Percentiles rank a stretch among this genome's conserved stretches.
phyloP scores from a whole-genome alignment of 2,797 vertebrate species.

The Silurus lanzhouensis region DNA sequence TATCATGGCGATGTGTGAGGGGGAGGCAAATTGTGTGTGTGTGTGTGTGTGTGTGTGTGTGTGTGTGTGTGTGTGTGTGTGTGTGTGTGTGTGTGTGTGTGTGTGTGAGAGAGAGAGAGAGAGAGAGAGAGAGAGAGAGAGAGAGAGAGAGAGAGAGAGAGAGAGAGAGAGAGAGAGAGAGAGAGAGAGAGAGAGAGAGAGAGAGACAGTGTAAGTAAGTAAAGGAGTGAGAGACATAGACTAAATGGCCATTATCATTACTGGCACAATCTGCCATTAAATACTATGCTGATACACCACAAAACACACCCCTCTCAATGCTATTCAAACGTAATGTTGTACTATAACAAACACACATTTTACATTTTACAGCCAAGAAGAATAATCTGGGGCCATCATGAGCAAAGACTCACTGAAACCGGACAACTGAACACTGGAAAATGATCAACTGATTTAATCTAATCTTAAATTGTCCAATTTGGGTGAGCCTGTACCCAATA shows the following conservation, averaged over 20 bases:
- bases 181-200: background rate
- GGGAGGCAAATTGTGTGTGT: background rate
- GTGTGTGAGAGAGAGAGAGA: background rate
- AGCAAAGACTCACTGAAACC: background rate
- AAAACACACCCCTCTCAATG: no score
- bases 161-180: background rate
- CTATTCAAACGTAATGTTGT: no score
- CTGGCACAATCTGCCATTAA: background rate
- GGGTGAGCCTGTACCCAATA: background rate
- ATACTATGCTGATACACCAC: no score
- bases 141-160: background rate
- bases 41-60: constrained; percentile 12
- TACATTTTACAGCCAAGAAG: no score
- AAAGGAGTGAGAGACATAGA: no score
- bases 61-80: background rate
- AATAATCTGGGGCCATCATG: background rate
- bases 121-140: background rate
- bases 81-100: no score
- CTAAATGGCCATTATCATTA: background rate
- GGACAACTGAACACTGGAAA: no score
- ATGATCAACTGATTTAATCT: background rate
- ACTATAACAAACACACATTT: no score
- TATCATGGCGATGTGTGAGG: constrained; percentile 12
- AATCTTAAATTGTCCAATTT: background rate
- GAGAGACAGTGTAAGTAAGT: background rate